Evolutionary conservation across 64 coral and sea anemone species (phyloP).

Genomic region (Pocillopora damicornis): DNA sequence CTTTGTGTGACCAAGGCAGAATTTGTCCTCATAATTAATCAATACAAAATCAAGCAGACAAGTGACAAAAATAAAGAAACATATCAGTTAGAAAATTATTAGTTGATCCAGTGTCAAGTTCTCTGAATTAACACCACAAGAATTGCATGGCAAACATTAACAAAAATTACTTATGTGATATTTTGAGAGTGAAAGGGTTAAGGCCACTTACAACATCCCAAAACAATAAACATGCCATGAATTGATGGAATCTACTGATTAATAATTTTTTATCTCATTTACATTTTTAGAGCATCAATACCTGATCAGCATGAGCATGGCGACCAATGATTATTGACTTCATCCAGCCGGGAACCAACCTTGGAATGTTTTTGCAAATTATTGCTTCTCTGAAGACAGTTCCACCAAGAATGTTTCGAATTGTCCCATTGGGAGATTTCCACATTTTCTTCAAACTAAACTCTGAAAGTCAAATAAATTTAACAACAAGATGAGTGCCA

Average conservation of each 20-base stretch:
- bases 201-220: too few relatives aligned
- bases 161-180: too few relatives aligned
- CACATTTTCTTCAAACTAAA: conserved; percentile 99
- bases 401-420: conserved; percentile 97
- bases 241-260: not conserved
- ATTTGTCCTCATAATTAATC: too few relatives aligned
- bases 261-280: not conserved
- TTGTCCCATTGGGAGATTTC: conserved; percentile 98
- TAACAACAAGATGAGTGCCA: not conserved
- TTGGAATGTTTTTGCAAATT: conserved; percentile 95
- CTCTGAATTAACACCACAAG: too few relatives aligned
- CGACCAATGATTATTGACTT: conserved; percentile 98
- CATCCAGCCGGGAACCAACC: conserved; percentile 79
- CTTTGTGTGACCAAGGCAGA: too few relatives aligned
- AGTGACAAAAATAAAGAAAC: too few relatives aligned
- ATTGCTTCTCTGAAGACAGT: conserved; percentile 98
- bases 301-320: conserved; percentile 99
- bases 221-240: too few relatives aligned
- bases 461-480: conserved; percentile 51
- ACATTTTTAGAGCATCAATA: not conserved
- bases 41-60: too few relatives aligned
- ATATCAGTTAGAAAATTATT: too few relatives aligned
- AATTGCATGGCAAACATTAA: too few relatives aligned
- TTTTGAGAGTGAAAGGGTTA: too few relatives aligned
- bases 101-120: too few relatives aligned